These are phyloP conservation scores for Pedetes capensis DNA, from an alignment of 2,113 vertebrate genomes.

Conservation along the genomic window DNA sequence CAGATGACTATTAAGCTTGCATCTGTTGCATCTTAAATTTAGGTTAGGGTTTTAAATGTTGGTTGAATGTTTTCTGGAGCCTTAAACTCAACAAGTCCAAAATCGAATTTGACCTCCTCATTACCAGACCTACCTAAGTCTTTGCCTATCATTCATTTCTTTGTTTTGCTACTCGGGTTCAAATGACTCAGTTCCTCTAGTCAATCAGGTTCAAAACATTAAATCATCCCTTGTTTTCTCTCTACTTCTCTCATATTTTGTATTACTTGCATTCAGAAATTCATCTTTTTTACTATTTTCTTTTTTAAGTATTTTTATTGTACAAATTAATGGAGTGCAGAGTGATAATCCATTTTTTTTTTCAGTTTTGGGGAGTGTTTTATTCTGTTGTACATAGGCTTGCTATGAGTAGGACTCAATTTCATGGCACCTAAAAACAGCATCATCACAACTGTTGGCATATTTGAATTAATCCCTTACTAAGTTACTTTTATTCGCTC, in stretches of 20 bases:
- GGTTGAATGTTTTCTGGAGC: background rate
- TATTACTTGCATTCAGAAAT: background rate
- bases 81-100: background rate
- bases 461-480: background rate
- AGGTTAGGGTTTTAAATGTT: background rate
- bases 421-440: too few species aligned
- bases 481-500: background rate
- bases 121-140: background rate
- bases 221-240: conserved; percentile 19
- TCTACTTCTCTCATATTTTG: background rate
- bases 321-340: too few species aligned
- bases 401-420: too few species aligned
- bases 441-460: background rate
- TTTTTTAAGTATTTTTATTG: too few species aligned
- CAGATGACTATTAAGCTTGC: background rate
- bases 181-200: conserved; percentile 25
- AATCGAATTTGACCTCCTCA: background rate
- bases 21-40: background rate
- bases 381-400: too few species aligned
- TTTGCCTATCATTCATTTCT: background rate
- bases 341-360: too few species aligned
- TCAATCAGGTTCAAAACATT: background rate
- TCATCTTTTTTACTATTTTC: too few species aligned
- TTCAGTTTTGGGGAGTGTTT: too few species aligned
- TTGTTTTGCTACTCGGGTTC: conserved; percentile 28